Percentiles rank a stretch among this genome's conserved stretches.
Evolutionary conservation across 1,140 invertebrate genomes (phyloP).

Genomic region (Scaptomyza hsui): DNA sequence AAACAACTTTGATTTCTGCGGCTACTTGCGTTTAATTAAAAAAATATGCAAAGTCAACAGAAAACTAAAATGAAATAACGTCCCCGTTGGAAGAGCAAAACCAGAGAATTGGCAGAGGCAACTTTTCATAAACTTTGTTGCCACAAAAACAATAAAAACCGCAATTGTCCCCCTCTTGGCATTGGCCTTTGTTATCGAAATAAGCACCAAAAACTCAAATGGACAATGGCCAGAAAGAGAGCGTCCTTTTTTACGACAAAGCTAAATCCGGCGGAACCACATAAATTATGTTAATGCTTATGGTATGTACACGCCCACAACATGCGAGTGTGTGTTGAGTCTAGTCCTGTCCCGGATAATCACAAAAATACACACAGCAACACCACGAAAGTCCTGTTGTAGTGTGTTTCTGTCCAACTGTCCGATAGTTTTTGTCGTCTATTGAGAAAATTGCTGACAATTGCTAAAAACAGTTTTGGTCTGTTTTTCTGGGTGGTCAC

Average conservation of each 20-base stretch:
- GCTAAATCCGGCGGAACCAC: conserved; percentile 82
- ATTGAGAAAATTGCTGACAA: conserved; percentile 80
- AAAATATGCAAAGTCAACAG: conserved; percentile 82
- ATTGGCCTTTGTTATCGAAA: conserved; percentile 73
- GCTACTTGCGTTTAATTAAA: conserved; percentile 77
- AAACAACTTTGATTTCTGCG: conserved; percentile 60
- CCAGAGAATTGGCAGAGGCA: conserved; percentile 25
- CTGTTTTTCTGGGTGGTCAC: background rate
- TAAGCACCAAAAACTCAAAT: conserved; percentile 59
- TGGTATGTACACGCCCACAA: conserved; percentile 79
- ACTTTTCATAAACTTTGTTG: conserved; percentile 82
- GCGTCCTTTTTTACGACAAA: conserved; percentile 80
- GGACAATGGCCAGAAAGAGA: conserved; percentile 72
- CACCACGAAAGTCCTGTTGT: conserved; percentile 30
- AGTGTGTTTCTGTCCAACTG: conserved; percentile 8
- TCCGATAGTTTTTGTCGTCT: conserved; percentile 66
- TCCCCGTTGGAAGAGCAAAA: too few species aligned
- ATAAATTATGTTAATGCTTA: conserved; percentile 84
- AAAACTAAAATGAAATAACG: conserved; percentile 76
- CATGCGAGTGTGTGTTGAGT: conserved; percentile 34
- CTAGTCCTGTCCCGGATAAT: conserved; percentile 62
- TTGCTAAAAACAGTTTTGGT: conserved; percentile 62
- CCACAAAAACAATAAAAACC: conserved; percentile 83
- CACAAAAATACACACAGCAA: conserved; percentile 80
- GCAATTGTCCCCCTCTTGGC: conserved; percentile 48